These are phyloP conservation scores for Botrylloides violaceus DNA, from an alignment of 23 tunicate genomes.

Conservation along the genomic window DNA sequence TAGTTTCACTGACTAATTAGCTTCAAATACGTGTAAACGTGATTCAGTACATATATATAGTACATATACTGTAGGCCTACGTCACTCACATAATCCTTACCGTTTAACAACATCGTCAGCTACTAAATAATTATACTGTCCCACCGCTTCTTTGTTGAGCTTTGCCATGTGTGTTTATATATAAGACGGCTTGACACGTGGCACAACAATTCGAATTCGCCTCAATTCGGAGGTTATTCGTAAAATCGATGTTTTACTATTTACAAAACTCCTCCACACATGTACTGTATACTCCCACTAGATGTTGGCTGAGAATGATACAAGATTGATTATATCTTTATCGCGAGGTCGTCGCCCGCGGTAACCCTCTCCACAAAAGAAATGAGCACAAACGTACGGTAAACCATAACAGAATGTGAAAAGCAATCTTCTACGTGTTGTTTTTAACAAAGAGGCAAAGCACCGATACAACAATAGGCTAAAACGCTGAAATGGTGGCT, in stretches of 20 bases:
- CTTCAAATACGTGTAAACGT: too few species aligned
- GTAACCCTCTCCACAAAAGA: constrained; percentile 1
- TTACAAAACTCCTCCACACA: background rate
- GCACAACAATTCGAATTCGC: background rate
- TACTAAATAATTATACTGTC: constrained; percentile 67
- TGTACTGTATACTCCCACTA: background rate
- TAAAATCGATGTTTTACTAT: constrained; percentile 16
- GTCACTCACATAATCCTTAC: too few species aligned
- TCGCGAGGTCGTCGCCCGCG: constrained; percentile 8
- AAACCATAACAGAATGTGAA: background rate
- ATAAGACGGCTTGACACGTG: constrained; percentile 6
- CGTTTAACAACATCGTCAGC: constrained; percentile 12
- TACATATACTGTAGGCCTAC: too few species aligned
- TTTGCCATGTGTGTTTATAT: constrained; percentile 38
- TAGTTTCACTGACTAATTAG: too few species aligned
- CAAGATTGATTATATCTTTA: background rate
- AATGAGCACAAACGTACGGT: background rate
- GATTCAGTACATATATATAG: too few species aligned
- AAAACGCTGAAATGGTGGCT: background rate
- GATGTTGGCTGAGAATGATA: background rate
- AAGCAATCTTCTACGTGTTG: background rate
- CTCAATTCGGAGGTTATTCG: background rate
- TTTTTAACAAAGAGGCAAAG: background rate
- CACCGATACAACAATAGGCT: background rate
- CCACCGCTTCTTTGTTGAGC: constrained; percentile 64